A percentile compares a stretch with the other conserved stretches of the same genome.
phyloP scores from a whole-genome alignment of 2,888 invertebrate species.

The Parasteatoda lunata region DNA sequence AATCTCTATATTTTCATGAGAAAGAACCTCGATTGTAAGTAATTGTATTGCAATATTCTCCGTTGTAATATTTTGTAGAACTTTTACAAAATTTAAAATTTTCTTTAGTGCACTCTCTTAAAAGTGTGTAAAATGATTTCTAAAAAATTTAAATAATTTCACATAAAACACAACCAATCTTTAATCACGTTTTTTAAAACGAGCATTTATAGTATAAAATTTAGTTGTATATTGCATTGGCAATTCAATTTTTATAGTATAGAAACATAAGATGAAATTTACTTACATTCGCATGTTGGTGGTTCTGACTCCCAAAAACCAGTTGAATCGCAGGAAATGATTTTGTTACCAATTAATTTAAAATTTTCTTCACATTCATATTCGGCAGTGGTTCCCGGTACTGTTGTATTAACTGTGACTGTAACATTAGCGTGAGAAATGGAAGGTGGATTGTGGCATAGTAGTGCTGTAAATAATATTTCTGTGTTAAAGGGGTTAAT shows the following conservation, averaged over 20 bases:
- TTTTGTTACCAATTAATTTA: conserved; percentile 81
- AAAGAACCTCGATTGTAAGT: no score
- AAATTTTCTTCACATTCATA: conserved; percentile 84
- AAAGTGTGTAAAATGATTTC: no score
- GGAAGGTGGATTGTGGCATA: conserved; percentile 82
- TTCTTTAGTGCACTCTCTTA: no score
- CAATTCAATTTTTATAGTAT: neutral
- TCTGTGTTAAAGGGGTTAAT: no score
- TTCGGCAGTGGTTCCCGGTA: conserved; percentile 83
- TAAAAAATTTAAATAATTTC: no score
- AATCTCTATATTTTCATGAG: no score
- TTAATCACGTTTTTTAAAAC: neutral
- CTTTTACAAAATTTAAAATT: no score
- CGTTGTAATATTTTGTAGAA: no score
- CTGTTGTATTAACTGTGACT: conserved; percentile 72
- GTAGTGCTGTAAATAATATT: conserved; percentile 77
- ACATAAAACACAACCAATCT: no score
- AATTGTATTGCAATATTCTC: no score
- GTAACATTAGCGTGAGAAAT: conserved; percentile 78
- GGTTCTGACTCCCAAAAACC: conserved; percentile 86
- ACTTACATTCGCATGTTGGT: conserved; percentile 82
- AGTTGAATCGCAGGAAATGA: conserved; percentile 82
- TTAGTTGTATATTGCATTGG: no score
- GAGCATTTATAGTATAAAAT: neutral
- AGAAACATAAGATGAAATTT: neutral